phyloP scores from a whole-genome alignment of 1,140 invertebrate species.

The Yoshiicerus persimilis region DNA sequence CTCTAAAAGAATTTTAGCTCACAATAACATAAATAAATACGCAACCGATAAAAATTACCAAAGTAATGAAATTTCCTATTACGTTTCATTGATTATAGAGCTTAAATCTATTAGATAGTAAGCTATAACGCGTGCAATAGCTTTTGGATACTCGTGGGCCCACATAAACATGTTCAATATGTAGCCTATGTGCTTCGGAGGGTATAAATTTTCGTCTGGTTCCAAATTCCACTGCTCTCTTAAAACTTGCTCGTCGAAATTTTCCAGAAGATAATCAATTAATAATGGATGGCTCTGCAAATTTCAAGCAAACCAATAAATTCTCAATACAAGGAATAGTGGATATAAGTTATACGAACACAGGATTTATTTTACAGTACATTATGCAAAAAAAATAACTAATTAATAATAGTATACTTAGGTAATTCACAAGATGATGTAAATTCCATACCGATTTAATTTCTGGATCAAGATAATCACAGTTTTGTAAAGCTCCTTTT shows the following conservation, averaged over 20 bases:
- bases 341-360: too few species aligned
- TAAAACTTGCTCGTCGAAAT: conserved; percentile 34
- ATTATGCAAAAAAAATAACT: too few species aligned
- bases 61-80: too few species aligned
- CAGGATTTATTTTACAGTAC: too few species aligned
- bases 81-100: not conserved
- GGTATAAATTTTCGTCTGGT: conserved; percentile 37
- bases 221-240: conserved; percentile 34
- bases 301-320: not conserved
- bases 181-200: conserved; percentile 42
- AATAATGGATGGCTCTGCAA: conserved; percentile 37
- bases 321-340: not conserved
- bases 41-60: not conserved
- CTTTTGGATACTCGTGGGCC: conserved; percentile 19
- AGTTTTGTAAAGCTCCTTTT: conserved; percentile 26
- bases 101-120: conserved; percentile 41
- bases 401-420: too few species aligned
- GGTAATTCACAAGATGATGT: too few species aligned
- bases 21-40: not conserved
- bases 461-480: conserved; percentile 29
- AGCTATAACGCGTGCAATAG: conserved; percentile 31
- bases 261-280: conserved; percentile 42
- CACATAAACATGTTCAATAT: conserved; percentile 47
- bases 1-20: not conserved
- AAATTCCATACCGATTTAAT: conserved; percentile 3